These are phyloP conservation scores for Nomada goodeniana DNA, from an alignment of 2,888 invertebrate genomes.

Conservation along the genomic window DNA sequence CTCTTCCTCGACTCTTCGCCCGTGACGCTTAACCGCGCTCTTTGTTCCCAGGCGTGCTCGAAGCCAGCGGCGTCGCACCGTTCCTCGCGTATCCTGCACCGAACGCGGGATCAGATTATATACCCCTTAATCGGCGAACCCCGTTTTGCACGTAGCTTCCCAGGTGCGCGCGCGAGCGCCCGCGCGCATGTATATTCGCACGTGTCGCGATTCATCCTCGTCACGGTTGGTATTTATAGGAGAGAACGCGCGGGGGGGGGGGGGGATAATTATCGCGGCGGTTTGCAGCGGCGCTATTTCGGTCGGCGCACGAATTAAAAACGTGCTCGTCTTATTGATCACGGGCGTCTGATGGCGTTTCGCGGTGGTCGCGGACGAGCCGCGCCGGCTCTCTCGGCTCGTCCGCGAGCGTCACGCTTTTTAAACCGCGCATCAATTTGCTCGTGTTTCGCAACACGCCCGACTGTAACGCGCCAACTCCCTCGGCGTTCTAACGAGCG, in stretches of 20 bases:
- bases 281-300: slow-evolving; percentile 4
- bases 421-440: slow-evolving; percentile 60
- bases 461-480: slow-evolving; percentile 21
- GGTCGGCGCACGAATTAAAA: slow-evolving; percentile 11
- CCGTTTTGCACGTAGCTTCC: background rate
- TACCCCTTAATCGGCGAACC: background rate
- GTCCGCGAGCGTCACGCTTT: slow-evolving; percentile 50
- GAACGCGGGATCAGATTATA: background rate
- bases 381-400: slow-evolving; percentile 7
- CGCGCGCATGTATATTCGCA: background rate
- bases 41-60: slow-evolving; percentile 37
- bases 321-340: slow-evolving; percentile 32
- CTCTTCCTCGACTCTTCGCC: slow-evolving; percentile 66
- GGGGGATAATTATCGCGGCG: background rate
- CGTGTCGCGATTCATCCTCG: background rate
- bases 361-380: background rate
- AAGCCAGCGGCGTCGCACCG: background rate
- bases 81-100: no score
- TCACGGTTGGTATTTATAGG: background rate
- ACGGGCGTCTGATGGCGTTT: background rate
- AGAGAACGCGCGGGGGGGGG: background rate
- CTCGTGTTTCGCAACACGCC: slow-evolving; percentile 49
- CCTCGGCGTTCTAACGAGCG: slow-evolving; percentile 41
- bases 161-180: background rate
- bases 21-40: slow-evolving; percentile 64